A percentile compares a stretch with the other conserved stretches of the same genome.
Evolutionary conservation across 1,140 invertebrate species (phyloP).

Genomic region (Cydia fagiglandana): DNA sequence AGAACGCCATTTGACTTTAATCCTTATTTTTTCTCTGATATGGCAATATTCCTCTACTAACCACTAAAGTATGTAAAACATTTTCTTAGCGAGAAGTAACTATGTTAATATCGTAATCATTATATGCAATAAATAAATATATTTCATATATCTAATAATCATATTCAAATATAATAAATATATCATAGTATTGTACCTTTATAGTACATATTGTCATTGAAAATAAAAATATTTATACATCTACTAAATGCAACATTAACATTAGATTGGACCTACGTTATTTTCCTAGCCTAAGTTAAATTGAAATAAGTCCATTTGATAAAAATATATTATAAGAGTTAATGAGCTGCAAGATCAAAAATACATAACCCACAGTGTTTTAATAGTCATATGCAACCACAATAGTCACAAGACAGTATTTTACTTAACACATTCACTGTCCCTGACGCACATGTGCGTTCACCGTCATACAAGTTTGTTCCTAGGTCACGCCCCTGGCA

Average conservation of each 20-base stretch:
- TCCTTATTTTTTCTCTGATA: no score
- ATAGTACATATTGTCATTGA: no score
- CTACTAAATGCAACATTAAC: neutral
- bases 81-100: neutral
- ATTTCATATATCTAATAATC: neutral
- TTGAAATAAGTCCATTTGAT: no score
- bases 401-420: constrained; percentile 7
- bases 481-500: no score
- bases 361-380: neutral
- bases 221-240: neutral
- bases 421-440: no score
- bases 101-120: neutral
- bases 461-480: no score
- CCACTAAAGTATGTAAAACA: neutral
- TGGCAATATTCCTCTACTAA: neutral
- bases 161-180: neutral
- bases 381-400: no score
- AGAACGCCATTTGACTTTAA: no score
- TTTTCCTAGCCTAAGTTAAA: neutral
- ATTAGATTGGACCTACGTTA: neutral
- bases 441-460: no score
- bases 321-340: neutral
- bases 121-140: neutral
- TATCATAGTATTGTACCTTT: neutral
- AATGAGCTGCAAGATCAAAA: neutral